phyloP scores from a whole-genome alignment of 35 echinoderm and acorn worm species.

The Patiria miniata region DNA sequence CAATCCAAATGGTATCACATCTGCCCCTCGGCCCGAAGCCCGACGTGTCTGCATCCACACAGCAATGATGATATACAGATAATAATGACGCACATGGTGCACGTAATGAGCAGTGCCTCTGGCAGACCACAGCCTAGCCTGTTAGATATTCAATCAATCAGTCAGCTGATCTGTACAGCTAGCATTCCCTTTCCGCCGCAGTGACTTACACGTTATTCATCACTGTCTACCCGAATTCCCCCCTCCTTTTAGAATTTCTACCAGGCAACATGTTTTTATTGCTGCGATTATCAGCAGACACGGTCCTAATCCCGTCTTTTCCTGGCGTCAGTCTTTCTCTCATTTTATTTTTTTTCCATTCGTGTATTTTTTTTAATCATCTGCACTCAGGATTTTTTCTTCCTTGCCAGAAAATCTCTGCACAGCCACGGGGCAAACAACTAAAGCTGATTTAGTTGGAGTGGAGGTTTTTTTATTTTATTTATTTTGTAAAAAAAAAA shows the following conservation, averaged over 20 bases:
- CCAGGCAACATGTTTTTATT: not conserved
- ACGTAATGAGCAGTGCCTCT: not conserved
- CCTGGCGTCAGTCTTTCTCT: not conserved
- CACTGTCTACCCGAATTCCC: too few relatives aligned
- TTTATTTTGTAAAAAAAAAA: too few relatives aligned
- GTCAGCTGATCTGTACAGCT: not conserved
- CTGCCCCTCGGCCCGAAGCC: too few relatives aligned
- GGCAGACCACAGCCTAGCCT: not conserved
- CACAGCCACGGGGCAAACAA: not conserved
- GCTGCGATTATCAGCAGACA: not conserved
- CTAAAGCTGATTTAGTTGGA: too few relatives aligned
- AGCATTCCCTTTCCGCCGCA: too few relatives aligned
- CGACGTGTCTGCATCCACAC: not conserved
- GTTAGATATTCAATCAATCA: constrained; percentile 20
- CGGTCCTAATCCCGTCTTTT: not conserved
- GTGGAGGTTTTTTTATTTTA: too few relatives aligned
- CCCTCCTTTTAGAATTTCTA: too few relatives aligned
- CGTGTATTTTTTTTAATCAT: constrained; percentile 10
- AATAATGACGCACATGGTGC: not conserved
- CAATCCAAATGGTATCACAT: too few relatives aligned
- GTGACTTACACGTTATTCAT: too few relatives aligned
- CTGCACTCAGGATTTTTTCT: not conserved
- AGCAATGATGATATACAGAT: not conserved
- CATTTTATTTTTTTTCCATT: not conserved
- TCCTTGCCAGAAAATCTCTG: not conserved